These are phyloP conservation scores for Adelognathus sp. DNA, from an alignment of 2,888 invertebrate genomes.

Conservation along the genomic window DNA sequence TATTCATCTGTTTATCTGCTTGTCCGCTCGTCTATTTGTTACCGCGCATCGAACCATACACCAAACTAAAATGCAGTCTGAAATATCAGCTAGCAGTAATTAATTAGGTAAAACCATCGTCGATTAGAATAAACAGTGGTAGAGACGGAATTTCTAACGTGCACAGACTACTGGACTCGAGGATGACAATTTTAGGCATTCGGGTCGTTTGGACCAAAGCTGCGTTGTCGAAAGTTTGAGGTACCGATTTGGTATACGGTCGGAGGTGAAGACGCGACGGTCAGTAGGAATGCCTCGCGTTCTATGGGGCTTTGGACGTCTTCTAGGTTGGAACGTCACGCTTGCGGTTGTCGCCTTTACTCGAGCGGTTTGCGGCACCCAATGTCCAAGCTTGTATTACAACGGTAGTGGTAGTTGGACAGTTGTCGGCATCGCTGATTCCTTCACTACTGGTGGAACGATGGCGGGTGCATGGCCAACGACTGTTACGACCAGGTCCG, in stretches of 20 bases:
- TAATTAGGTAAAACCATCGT: too few relatives aligned
- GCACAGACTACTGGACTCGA: too few relatives aligned
- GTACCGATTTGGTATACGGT: background rate
- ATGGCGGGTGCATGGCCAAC: background rate
- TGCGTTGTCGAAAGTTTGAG: slow-evolving; percentile 2
- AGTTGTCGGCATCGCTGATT: background rate
- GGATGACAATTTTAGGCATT: background rate
- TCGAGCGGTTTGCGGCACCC: slow-evolving; percentile 14
- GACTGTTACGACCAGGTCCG: background rate
- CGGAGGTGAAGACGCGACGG: background rate
- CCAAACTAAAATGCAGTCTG: too few relatives aligned
- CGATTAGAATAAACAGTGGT: too few relatives aligned
- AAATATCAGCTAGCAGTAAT: too few relatives aligned
- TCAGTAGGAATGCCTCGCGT: background rate
- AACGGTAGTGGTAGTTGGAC: background rate
- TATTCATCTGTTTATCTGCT: too few relatives aligned
- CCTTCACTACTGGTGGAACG: background rate
- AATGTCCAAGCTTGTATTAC: slow-evolving; percentile 19
- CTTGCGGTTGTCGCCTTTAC: slow-evolving; percentile 35
- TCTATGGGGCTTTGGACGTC: background rate
- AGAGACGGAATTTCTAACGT: too few relatives aligned
- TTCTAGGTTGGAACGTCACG: slow-evolving; percentile 26
- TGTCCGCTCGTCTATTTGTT: too few relatives aligned
- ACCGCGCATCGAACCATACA: too few relatives aligned
- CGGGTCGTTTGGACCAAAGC: background rate